Base-by-base conservation (phyloP, 2,797 vertebrate genomes). In the Danio tinwini region DNA sequence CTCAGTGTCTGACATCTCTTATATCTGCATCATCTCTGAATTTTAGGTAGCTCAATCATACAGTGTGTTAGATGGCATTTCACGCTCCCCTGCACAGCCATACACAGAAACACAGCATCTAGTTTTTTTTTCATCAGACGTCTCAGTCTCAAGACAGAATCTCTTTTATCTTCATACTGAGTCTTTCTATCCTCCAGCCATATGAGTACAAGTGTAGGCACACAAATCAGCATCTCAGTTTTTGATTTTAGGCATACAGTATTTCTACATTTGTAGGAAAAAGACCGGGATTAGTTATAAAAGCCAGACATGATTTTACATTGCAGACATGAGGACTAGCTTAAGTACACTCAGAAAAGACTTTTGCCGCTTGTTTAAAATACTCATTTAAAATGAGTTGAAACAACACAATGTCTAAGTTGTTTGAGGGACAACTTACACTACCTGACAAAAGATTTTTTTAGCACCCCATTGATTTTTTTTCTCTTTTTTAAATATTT, bases 61-160 rank as follows among this genome's bases (percentile, higher is more conserved):
- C n/a, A 11, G 13, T 21, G 7, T 59, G 56, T n/a, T 55, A 44
- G 14, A 56, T 42, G 16, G 14, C 39, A 56, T 71, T 44, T 58
- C 12, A 58, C 12, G 69, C 39, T 55, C 39, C 39, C 56, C 14
- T 52, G 5, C 67, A n/a, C 47, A 75, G 39, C 65, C 0, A 0
- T 14, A 39, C 79, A 49, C 17, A 63, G 56, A 71, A 5, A 71
- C 62, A 68, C 47, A 53, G 67, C 42, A 8, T 29, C n/a, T 16
- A 37, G 45, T 5, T 16, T 12, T 29, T 12, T 29, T 70, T 70
- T 29, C 37, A 71, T 56, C 68, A 55, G 11, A 29, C 19, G 58
- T 73, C 19, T 58, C 70, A 37, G 19, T 47, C 42, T 12, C 42
- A 12, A 59, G 6, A 6, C 9, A 0, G 8, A 29, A 40, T 42